Evolutionary conservation across 2,113 vertebrate genomes (phyloP), one percentile per base, ranked within the genome.

Genomic region (Vanacampus margaritifer): DNA sequence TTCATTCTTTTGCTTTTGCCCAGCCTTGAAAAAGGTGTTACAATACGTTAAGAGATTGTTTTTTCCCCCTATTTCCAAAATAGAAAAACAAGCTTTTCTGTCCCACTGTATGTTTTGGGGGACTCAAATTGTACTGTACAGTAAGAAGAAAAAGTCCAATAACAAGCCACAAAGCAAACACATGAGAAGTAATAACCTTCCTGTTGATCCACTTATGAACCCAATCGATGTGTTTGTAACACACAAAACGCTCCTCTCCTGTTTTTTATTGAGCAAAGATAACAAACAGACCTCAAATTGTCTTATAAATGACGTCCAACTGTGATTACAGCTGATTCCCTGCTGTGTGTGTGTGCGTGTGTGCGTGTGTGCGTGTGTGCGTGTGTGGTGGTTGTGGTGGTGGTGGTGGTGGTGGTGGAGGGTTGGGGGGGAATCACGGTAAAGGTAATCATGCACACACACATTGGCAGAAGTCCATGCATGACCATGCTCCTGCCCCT

Each of bases 221-320:
- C 73, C 80, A 85, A 78, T 86, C 85, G 79, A 88, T 87, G 81
- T 73, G 78, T 79, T 87, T 84, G 67, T 88, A 86, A 85, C 82
- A 85, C 39, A 24, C 23, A 87, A 85, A 85, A 86, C 78, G 70
- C 71, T 81, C 68, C 69, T 84, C 75, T 82, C 89, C 79, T 70
- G 56, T 80, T 88, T 84, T 92, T 92, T 75, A 93, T 97, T 96
- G 93, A 95, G 94, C 93, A 92, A 93, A 94, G 94, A 97, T 97
- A 95, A 98, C 97, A 98, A 98, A 98, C 98, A 94, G 94, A 93
- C 91, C 95, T 96, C 94, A 96, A 97, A 98, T 98, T 98, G 95
- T 96, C 95, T 95, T 93, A 97, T 95, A 97, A 98, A 98, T 98
- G 95, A 95, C 91, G 94, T 94, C 94, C 95, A 95, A 92, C 94